These are phyloP conservation scores for Xanthorhoe spadicearia DNA, from an alignment of 2,888 invertebrate genomes.

Conservation along the genomic window DNA sequence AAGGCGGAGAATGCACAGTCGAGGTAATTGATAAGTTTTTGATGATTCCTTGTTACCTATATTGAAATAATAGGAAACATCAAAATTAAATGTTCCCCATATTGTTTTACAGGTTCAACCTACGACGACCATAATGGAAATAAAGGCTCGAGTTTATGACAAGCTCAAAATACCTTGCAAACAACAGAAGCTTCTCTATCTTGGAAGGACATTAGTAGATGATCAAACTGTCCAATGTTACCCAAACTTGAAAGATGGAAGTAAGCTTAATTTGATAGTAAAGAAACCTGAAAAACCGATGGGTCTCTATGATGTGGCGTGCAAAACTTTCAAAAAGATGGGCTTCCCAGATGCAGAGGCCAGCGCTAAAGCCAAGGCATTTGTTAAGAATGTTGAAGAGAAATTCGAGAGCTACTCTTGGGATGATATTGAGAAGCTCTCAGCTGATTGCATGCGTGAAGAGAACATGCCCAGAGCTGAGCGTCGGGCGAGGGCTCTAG, in stretches of 20 bases:
- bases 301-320: slow-evolving; percentile 83
- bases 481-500: not conserved
- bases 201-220: slow-evolving; percentile 89
- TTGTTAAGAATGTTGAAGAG: slow-evolving; percentile 82
- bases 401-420: slow-evolving; percentile 83
- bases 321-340: slow-evolving; percentile 86
- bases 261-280: slow-evolving; percentile 89
- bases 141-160: slow-evolving; percentile 88
- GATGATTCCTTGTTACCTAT: not conserved
- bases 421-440: slow-evolving; percentile 86
- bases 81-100: no score
- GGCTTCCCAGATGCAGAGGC: slow-evolving; percentile 86
- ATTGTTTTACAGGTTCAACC: slow-evolving; percentile 74
- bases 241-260: slow-evolving; percentile 89
- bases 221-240: slow-evolving; percentile 89
- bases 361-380: slow-evolving; percentile 83
- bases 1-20: slow-evolving; percentile 88
- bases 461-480: slow-evolving; percentile 51
- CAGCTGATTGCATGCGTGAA: slow-evolving; percentile 65
- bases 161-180: slow-evolving; percentile 87
- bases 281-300: slow-evolving; percentile 89
- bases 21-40: slow-evolving; percentile 77
- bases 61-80: not conserved
- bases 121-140: slow-evolving; percentile 86
- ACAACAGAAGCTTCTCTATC: slow-evolving; percentile 89